These are phyloP conservation scores for Osmerus mordax DNA, from an alignment of 2,113 vertebrate species.

Conservation along the genomic window DNA sequence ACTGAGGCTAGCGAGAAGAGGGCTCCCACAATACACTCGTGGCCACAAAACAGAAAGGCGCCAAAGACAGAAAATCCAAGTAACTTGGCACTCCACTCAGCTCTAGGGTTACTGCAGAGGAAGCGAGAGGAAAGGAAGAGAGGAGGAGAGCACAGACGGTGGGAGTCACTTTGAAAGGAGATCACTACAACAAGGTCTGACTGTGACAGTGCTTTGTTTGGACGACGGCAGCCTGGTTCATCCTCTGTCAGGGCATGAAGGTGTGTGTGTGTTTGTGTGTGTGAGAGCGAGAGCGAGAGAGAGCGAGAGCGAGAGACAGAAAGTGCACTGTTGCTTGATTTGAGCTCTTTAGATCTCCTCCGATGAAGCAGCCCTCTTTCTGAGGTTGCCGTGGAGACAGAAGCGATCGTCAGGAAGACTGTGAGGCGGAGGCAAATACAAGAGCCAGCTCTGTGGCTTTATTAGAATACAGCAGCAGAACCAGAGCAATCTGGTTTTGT, in stretches of 20 bases:
- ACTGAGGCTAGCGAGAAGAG: conserved; percentile 14
- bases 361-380: conserved; percentile 23
- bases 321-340: neutral
- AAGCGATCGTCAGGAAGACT: conserved; percentile 49
- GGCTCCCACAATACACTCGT: conserved; percentile 35
- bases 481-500: conserved; percentile 46
- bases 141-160: conserved; percentile 58
- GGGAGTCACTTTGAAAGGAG: conserved; percentile 68
- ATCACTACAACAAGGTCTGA: conserved; percentile 57
- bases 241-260: conserved; percentile 26
- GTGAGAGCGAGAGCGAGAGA: neutral
- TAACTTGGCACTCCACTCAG: conserved; percentile 58
- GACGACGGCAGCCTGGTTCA: conserved; percentile 39
- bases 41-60: conserved; percentile 66
- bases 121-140: conserved; percentile 9
- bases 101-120: conserved; percentile 63
- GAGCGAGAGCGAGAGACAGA: neutral
- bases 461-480: conserved; percentile 48
- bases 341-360: neutral
- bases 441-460: conserved; percentile 48
- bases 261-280: conserved; percentile 8
- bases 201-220: conserved; percentile 60
- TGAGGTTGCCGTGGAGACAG: conserved; percentile 36
- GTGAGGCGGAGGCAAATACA: conserved; percentile 38
- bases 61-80: conserved; percentile 65